phyloP scores from a whole-genome alignment of 2,888 invertebrate genomes.

The Tetanocera ferruginea region DNA sequence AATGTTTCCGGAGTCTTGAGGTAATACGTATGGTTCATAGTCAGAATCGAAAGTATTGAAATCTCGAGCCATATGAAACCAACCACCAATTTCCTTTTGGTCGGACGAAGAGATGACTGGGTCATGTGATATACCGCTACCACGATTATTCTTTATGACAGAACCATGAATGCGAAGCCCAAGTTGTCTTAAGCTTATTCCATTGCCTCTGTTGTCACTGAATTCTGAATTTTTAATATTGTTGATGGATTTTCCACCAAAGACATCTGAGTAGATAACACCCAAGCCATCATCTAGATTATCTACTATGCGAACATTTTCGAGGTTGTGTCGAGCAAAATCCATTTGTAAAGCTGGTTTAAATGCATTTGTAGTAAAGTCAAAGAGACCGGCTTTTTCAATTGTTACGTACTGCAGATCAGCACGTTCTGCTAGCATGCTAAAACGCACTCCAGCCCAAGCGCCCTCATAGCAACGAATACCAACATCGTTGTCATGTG shows the following conservation, averaged over 20 bases:
- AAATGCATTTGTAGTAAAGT: constrained; percentile 89
- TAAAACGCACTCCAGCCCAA: constrained; percentile 94
- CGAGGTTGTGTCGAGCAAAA: constrained; percentile 85
- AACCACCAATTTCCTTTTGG: constrained; percentile 92
- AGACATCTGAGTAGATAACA: constrained; percentile 93
- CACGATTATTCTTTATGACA: constrained; percentile 83
- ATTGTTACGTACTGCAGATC: constrained; percentile 90
- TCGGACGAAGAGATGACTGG: constrained; percentile 86
- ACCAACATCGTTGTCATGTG: constrained; percentile 89
- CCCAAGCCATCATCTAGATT: constrained; percentile 95
- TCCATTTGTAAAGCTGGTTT: constrained; percentile 92
- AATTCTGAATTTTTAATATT: constrained; percentile 88
- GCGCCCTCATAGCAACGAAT: constrained; percentile 90
- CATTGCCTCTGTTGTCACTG: constrained; percentile 86
- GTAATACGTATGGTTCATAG: constrained; percentile 82
- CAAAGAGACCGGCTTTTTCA: constrained; percentile 93
- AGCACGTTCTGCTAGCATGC: constrained; percentile 87
- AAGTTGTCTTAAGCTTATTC: constrained; percentile 89
- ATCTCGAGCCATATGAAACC: constrained; percentile 84
- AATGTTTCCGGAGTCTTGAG: constrained; percentile 74
- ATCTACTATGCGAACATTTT: constrained; percentile 83
- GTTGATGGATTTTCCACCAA: constrained; percentile 85
- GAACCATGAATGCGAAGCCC: constrained; percentile 85
- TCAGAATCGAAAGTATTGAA: constrained; percentile 77
- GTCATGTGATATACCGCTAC: constrained; percentile 93